phyloP scores from a whole-genome alignment of 2,888 invertebrate genomes.

The Lacanobia oleracea region DNA sequence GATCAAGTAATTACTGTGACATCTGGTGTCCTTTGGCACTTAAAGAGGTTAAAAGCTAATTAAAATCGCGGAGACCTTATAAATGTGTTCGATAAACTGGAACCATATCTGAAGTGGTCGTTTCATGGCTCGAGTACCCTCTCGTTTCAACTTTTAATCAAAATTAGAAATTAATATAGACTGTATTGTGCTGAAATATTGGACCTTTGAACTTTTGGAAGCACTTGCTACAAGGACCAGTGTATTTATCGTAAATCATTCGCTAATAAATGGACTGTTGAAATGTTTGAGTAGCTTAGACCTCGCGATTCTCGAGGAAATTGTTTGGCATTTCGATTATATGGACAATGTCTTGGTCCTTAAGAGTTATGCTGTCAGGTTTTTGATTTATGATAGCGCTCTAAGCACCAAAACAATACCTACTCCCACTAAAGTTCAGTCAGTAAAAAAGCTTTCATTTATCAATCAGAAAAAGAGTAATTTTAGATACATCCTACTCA shows the following conservation, averaged over 20 bases:
- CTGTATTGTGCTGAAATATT: slow-evolving; percentile 65
- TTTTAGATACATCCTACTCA: slow-evolving; percentile 2
- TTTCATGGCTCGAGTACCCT: slow-evolving; percentile 56
- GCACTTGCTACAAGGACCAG: slow-evolving; percentile 55
- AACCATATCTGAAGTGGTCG: slow-evolving; percentile 62
- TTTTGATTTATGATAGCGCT: neutral
- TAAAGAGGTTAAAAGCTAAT: slow-evolving; percentile 60
- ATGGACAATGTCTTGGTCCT: slow-evolving; percentile 6
- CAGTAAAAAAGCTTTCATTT: neutral
- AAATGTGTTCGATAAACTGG: slow-evolving; percentile 63
- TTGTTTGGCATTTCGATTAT: slow-evolving; percentile 33
- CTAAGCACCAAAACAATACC: neutral
- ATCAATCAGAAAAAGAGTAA: neutral
- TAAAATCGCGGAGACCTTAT: slow-evolving; percentile 59
- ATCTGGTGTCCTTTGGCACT: slow-evolving; percentile 43
- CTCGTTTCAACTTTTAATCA: slow-evolving; percentile 62
- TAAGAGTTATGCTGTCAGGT: neutral
- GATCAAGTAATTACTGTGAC: slow-evolving; percentile 44
- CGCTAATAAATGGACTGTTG: slow-evolving; percentile 57
- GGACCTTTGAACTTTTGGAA: slow-evolving; percentile 61
- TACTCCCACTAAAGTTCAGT: neutral
- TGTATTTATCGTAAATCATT: slow-evolving; percentile 63
- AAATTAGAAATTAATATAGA: slow-evolving; percentile 69
- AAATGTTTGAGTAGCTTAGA: slow-evolving; percentile 35
- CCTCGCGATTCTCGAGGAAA: slow-evolving; percentile 23